Evolutionary conservation across 2,113 vertebrate species (phyloP), one percentile per base, ranked within the genome.

Genomic region (Odocoileus virginianus): DNA sequence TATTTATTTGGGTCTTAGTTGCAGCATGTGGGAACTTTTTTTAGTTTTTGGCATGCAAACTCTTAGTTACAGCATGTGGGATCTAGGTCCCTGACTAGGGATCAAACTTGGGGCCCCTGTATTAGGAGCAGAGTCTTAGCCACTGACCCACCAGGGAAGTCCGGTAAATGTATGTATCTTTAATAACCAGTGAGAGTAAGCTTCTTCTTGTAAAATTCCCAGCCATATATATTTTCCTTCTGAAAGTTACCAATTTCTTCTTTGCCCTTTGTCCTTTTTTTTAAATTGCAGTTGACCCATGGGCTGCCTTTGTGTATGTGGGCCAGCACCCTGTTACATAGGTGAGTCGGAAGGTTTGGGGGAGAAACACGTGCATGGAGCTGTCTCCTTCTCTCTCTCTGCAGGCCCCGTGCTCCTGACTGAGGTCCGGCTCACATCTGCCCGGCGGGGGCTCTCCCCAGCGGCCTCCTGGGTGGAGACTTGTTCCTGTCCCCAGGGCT

Each of bases 401-500:
- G 0, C 98, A 99, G 99, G 99, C 78, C 99, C 98, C 0, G 95
- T 99, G 5, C 98, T 99, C 98, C 99, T 99, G 11, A 98, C 97
- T 0, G 52, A 98, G 58, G 99, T 99, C 36, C 98, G 57, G 95
- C 98, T 99, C 95, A 97, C 64, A 0, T 99, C 99, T 0, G 99
- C 99, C n/a, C 96, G 8, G 52, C 97, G 13, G 0, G 98, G 98
- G 5, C 91, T 21, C 0, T 98, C 93, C 14, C 14, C 58, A 0
- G 85, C 74, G 3, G 99, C 99, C 0, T 93, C 96, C 9, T 99
- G 99, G 99, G 99, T 99, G 89, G 99, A 99, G 96, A 96, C 98
- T 6, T 99, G 99, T 79, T 91, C 97, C 0, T 99, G 99, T 95
- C 99, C 99, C 12, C 52, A 0, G 0, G 99, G 99, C 9, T 99